Percentiles rank a stretch among this genome's conserved stretches.
These are phyloP conservation scores for Aspidoscelis tigris DNA, from an alignment of 2,113 vertebrate genomes.

Conservation along the genomic window DNA sequence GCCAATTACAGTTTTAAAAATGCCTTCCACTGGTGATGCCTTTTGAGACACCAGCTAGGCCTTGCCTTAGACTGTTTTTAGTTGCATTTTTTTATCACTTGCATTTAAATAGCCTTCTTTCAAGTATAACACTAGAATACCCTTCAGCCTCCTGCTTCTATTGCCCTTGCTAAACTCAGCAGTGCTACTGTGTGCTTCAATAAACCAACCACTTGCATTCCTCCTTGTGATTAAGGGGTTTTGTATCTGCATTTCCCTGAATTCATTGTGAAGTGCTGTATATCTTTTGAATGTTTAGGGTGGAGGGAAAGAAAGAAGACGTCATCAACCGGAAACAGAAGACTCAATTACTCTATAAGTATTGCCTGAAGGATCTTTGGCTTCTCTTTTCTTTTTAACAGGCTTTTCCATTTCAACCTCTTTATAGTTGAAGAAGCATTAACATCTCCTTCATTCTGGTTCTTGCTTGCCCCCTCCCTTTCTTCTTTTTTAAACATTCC, in stretches of 20 bases:
- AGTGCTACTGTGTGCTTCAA: conserved; percentile 9
- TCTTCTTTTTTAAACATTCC: not conserved
- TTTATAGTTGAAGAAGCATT: conserved; percentile 8
- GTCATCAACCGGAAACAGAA: conserved; percentile 31
- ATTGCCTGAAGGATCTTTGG: not conserved
- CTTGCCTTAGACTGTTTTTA: not conserved
- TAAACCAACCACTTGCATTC: conserved; percentile 11
- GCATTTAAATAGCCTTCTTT: conserved; percentile 37
- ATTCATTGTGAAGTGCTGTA: not conserved
- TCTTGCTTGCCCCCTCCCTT: not conserved
- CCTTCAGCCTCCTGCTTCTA: not conserved
- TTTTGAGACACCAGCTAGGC: not conserved
- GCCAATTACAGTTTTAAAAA: not conserved
- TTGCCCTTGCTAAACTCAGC: not conserved
- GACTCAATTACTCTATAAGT: conserved; percentile 22
- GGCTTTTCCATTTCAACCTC: conserved; percentile 13
- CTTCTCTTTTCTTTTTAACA: conserved; percentile 21
- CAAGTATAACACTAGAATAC: not conserved
- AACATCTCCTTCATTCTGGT: not conserved
- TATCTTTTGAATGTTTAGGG: conserved; percentile 24
- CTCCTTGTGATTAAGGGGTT: not conserved
- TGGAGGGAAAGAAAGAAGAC: conserved; percentile 18
- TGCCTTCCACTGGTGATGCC: conserved; percentile 10
- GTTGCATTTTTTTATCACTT: not conserved
- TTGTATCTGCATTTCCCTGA: conserved; percentile 39